Conservation (phyloP, 2,113 vertebrate genomes). For the Prionailurus viverrinus region DNA sequence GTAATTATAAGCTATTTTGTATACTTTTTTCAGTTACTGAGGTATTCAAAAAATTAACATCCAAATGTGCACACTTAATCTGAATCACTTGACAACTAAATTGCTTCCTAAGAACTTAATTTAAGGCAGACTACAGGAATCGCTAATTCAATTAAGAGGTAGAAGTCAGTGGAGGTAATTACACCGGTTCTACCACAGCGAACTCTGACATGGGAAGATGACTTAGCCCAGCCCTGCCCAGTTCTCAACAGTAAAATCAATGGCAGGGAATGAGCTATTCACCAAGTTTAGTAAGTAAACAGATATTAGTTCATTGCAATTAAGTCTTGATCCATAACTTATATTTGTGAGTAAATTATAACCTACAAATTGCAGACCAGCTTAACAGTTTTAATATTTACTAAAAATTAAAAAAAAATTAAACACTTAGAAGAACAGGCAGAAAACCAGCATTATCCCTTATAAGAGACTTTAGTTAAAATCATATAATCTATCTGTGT, state of each 20-base stretch:
- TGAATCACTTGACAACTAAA: constrained; percentile 1
- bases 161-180: constrained; percentile 40
- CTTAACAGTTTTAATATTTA: constrained; percentile 17
- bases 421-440: constrained; percentile 2
- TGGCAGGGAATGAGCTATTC: background rate
- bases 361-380: background rate
- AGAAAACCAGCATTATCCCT: background rate
- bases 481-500: background rate
- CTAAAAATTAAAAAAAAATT: background rate
- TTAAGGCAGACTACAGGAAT: constrained; percentile 4
- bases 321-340: background rate
- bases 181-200: background rate
- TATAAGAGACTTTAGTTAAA: constrained; percentile 33
- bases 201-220: background rate
- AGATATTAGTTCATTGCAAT: background rate
- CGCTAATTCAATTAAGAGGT: constrained; percentile 42
- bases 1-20: background rate
- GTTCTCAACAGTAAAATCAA: constrained; percentile 49
- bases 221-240: background rate
- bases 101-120: constrained; percentile 49
- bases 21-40: background rate
- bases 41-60: background rate
- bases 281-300: background rate
- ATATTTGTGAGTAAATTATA: background rate
- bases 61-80: background rate